Conservation (phyloP, 2,888 invertebrate genomes). For the Busseola fusca region DNA sequence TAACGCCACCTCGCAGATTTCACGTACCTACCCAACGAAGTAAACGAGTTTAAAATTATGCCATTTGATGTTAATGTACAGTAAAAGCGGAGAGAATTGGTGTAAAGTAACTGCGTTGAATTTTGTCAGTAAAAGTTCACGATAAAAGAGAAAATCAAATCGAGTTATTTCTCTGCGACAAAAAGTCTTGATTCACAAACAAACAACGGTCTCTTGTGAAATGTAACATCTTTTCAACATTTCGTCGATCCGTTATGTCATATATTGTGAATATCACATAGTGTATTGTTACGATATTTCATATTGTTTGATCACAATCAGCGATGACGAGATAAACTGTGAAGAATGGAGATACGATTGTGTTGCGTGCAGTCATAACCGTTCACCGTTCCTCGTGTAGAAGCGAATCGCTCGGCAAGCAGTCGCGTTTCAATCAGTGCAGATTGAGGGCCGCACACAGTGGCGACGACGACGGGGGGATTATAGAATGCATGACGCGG, state of each 20-base stretch:
- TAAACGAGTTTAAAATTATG: conserved; percentile 56
- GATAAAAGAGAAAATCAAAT: conserved; percentile 33
- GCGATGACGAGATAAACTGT: conserved; percentile 45
- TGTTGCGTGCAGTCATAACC: conserved; percentile 45
- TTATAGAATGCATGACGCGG: conserved; percentile 85
- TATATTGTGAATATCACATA: conserved; percentile 9
- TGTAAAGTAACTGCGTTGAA: conserved; percentile 38
- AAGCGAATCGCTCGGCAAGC: conserved; percentile 77
- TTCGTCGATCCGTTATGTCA: conserved; percentile 31
- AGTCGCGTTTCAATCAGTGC: conserved; percentile 83
- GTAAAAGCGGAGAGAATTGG: conserved; percentile 36
- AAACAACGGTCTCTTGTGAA: conserved; percentile 32
- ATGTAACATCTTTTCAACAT: conserved; percentile 19
- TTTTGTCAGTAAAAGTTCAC: conserved; percentile 28
- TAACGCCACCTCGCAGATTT: conserved; percentile 76
- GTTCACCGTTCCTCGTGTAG: conserved; percentile 57
- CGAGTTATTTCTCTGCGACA: conserved; percentile 14
- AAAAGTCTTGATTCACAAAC: conserved; percentile 19
- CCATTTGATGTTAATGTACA: conserved; percentile 43
- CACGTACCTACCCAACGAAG: conserved; percentile 59
- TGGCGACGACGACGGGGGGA: conserved; percentile 66
- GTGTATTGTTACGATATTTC: conserved; percentile 37
- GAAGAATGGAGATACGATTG: conserved; percentile 43
- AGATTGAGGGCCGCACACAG: conserved; percentile 77
- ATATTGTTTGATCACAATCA: conserved; percentile 46